These are phyloP conservation scores for Scrobipalpa atriplicella DNA, from an alignment of 2,888 invertebrate genomes.

Conservation along the genomic window DNA sequence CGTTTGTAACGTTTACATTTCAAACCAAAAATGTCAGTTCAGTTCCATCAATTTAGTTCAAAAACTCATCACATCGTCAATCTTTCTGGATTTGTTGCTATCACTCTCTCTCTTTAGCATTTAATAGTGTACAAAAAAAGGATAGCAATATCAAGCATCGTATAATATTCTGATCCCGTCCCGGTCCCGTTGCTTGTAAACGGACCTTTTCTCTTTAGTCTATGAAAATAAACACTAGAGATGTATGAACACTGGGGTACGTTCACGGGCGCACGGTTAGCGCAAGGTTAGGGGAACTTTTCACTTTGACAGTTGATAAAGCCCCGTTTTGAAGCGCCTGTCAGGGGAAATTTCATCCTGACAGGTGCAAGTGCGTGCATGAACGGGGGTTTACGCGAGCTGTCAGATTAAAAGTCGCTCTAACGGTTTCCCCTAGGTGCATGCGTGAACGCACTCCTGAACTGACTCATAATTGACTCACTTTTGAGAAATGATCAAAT, in stretches of 20 bases:
- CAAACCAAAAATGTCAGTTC: conserved; percentile 16
- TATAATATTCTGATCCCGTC: not conserved
- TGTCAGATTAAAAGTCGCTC: no score
- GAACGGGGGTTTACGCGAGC: no score
- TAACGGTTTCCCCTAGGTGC: no score
- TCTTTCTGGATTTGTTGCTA: not conserved
- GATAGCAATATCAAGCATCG: not conserved
- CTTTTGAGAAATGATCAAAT: not conserved
- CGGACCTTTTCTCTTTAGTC: not conserved
- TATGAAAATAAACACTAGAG: not conserved
- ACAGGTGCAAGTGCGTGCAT: no score
- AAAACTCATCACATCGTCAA: not conserved
- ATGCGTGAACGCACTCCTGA: no score
- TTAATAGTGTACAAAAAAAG: not conserved
- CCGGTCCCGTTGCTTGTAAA: not conserved
- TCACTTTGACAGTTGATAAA: no score
- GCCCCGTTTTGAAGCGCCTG: no score
- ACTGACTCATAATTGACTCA: no score
- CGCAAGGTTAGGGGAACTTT: no score
- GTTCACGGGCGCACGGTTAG: no score
- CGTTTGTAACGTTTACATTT: conserved; percentile 45
- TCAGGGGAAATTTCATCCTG: no score
- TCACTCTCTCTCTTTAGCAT: not conserved
- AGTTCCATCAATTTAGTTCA: not conserved
- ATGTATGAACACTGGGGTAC: no score